A percentile compares a stretch with the other conserved stretches of the same genome.
phyloP scores from a whole-genome alignment of 53 echinoderm and acorn worm species.

The Patiria pectinifera region DNA sequence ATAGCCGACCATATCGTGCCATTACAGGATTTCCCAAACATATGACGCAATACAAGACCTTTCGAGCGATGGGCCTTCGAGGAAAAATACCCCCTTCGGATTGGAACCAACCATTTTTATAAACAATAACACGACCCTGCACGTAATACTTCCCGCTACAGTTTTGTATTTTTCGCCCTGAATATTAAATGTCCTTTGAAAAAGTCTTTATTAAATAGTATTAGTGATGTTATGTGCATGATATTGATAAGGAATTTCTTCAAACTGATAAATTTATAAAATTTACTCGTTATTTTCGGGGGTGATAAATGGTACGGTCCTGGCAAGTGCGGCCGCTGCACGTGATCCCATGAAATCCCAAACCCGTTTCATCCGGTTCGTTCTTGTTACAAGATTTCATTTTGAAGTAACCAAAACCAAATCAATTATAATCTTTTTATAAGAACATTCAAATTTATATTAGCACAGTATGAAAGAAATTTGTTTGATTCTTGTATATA shows the following conservation, averaged over 20 bases:
- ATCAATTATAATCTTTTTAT: background rate
- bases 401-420: background rate
- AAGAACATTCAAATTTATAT: background rate
- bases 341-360: conserved; percentile 51
- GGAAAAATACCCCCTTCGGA: conserved; percentile 35
- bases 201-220: background rate
- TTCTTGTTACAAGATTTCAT: background rate
- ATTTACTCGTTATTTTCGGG: background rate
- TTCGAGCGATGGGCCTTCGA: conserved; percentile 28
- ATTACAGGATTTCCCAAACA: conserved; percentile 67
- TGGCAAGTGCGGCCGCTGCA: conserved; percentile 15
- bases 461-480: background rate
- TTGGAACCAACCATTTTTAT: background rate
- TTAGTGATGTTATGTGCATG: background rate
- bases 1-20: conserved; percentile 37
- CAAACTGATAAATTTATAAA: background rate
- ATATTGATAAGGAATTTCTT: background rate
- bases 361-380: conserved; percentile 42
- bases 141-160: background rate
- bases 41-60: conserved; percentile 59
- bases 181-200: background rate
- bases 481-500: background rate
- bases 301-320: conserved; percentile 29
- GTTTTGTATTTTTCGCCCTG: background rate
- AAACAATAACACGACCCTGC: background rate